Base-by-base conservation (phyloP, 1,140 invertebrate species). In the Drosophila nasuta region DNA sequence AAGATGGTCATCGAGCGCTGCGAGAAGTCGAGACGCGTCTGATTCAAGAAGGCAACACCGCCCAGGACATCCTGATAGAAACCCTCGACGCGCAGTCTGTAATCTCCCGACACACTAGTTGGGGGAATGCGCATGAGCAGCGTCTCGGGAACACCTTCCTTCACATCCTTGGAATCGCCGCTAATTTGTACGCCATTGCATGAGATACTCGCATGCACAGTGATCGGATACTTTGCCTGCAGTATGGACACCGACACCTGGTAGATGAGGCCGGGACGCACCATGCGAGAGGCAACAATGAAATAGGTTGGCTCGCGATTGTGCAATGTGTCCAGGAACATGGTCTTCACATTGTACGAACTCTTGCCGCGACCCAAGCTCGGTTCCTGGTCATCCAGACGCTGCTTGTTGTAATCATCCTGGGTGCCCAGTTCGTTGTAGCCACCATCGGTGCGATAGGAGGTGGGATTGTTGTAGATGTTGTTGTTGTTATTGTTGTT, bases 1-100 rank as follows among this genome's bases (percentile, higher is more conserved):
- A 99, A 98, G 73, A 99, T 97, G 0, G 98, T 98, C 96, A 98
- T 97, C 5, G 97, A 97, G n/a, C 97, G 93, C 81, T 96, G 96
- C 0, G 96, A 97, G 88, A 98, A 98, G 7, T 93, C 93, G 8
- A 98, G 93, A 67, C 94, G 92, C 0, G 97, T 97, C 90, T 97
- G 96, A 80, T 98, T 98, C 8, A 95, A 92, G 15, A 98, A 98
- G 0, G 96, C 96, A 13, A 96, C 95, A 3, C 97, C 97, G 15
- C 97, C 97, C 15, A 97, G 95, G 1, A 97, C 93, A 68, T 96
- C 95, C 73, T 97, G 96, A 89, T 97, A 97, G 60, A 96, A 95
- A 0, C 98, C 98, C 93, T 99, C 98, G 0, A 99, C 95, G 11
- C 97, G 94, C 1, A 99, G 93, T 82, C 96, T 96, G 91, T 98